A percentile compares a stretch with the other conserved stretches of the same genome.
These are phyloP conservation scores for Spodoptera littoralis DNA, from an alignment of 2,888 invertebrate species.

Conservation along the genomic window DNA sequence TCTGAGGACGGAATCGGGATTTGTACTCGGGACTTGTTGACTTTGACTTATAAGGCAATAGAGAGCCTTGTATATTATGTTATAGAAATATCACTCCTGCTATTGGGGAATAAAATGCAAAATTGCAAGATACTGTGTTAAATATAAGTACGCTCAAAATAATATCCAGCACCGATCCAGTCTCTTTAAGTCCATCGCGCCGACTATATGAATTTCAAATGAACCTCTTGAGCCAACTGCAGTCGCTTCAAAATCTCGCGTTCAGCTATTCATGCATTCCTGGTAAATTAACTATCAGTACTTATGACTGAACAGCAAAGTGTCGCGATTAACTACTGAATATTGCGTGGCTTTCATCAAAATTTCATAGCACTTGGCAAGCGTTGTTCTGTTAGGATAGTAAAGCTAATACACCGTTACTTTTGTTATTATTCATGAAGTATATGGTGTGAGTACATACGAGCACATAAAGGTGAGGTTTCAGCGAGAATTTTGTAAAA, in stretches of 20 bases:
- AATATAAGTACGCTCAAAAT: constrained; percentile 3
- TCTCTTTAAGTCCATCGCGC: constrained; percentile 30
- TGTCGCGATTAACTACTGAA: constrained; percentile 53
- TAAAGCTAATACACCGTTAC: not conserved
- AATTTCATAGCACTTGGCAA: constrained; percentile 35
- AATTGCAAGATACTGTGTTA: not conserved
- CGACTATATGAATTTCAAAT: constrained; percentile 77
- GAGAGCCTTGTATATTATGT: too few species aligned
- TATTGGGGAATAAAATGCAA: too few species aligned
- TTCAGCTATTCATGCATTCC: constrained; percentile 74
- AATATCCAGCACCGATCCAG: constrained; percentile 26
- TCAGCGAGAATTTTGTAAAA: not conserved
- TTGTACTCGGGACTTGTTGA: too few species aligned
- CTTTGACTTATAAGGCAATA: too few species aligned
- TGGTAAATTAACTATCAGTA: constrained; percentile 70
- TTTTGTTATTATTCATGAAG: constrained; percentile 5
- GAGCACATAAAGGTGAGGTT: not conserved
- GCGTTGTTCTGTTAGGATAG: constrained; percentile 9
- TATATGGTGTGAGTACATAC: not conserved
- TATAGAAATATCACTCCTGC: too few species aligned
- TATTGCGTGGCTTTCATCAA: constrained; percentile 42
- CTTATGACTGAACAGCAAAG: constrained; percentile 51
- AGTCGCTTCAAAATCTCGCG: constrained; percentile 64
- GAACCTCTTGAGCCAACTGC: constrained; percentile 72
- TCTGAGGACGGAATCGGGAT: too few species aligned